These are phyloP conservation scores for Kradibia gibbosae DNA, from an alignment of 1,140 invertebrate species.

Conservation along the genomic window DNA sequence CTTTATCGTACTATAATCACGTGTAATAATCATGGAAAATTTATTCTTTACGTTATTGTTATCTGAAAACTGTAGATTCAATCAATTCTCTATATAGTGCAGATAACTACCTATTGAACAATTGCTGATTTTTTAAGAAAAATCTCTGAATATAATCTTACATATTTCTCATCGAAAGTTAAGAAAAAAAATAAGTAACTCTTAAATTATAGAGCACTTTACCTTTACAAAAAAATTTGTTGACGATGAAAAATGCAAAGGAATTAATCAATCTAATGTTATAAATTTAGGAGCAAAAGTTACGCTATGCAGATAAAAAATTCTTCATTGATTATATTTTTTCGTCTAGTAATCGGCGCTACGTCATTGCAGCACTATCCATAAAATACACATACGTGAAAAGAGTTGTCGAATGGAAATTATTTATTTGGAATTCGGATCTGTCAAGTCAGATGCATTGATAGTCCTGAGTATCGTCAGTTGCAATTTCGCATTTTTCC, in stretches of 20 bases:
- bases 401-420: constrained; percentile 8
- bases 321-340: neutral
- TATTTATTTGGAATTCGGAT: constrained; percentile 39
- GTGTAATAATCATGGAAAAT: neutral
- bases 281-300: neutral
- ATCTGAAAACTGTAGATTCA: neutral
- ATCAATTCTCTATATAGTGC: no score
- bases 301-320: neutral
- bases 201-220: no score
- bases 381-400: neutral
- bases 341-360: neutral
- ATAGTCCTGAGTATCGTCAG: neutral
- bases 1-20: no score
- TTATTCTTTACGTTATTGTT: neutral
- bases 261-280: no score
- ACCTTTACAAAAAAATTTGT: no score
- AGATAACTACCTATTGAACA: no score
- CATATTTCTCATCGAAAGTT: no score
- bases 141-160: no score
- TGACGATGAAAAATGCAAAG: no score
- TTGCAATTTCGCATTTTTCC: constrained; percentile 39
- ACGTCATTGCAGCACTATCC: neutral
- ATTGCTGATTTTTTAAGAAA: neutral
- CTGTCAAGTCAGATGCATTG: neutral
- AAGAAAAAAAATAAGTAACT: no score